phyloP scores from a whole-genome alignment of 1,140 invertebrate genomes.

The Halictus rubicundus region DNA sequence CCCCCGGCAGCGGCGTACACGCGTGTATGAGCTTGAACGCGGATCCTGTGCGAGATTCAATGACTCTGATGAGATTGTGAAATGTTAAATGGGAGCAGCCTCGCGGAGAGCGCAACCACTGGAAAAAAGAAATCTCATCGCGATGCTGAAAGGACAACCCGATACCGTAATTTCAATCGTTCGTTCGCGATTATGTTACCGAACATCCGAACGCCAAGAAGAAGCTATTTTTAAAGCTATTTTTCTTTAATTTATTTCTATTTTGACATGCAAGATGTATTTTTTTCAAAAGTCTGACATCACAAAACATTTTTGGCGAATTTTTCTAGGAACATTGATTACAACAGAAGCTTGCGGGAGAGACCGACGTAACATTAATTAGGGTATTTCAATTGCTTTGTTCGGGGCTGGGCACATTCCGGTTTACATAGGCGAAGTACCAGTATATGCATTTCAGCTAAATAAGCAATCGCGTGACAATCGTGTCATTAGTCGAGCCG shows the following conservation, averaged over 20 bases:
- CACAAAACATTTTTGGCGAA: background rate
- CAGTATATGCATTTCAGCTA: conserved; percentile 42
- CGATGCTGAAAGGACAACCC: too few species aligned
- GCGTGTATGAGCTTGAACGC: background rate
- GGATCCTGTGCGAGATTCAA: background rate
- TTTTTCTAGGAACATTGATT: background rate
- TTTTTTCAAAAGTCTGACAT: too few species aligned
- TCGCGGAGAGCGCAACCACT: too few species aligned
- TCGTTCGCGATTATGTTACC: too few species aligned
- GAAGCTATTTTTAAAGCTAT: too few species aligned
- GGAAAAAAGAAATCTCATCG: too few species aligned
- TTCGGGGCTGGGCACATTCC: background rate
- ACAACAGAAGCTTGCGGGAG: background rate
- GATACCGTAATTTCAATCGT: too few species aligned
- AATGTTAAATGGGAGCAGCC: background rate
- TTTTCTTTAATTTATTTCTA: too few species aligned
- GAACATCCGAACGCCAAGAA: too few species aligned
- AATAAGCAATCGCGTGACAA: conserved; percentile 74
- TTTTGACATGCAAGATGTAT: too few species aligned
- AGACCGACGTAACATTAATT: background rate
- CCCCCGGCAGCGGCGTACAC: background rate
- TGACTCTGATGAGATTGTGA: background rate
- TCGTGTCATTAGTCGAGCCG: conserved; percentile 73
- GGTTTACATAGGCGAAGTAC: background rate
- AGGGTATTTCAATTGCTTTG: background rate